Conservation (phyloP, 2,888 invertebrate species). For the Watsonalla binaria region DNA sequence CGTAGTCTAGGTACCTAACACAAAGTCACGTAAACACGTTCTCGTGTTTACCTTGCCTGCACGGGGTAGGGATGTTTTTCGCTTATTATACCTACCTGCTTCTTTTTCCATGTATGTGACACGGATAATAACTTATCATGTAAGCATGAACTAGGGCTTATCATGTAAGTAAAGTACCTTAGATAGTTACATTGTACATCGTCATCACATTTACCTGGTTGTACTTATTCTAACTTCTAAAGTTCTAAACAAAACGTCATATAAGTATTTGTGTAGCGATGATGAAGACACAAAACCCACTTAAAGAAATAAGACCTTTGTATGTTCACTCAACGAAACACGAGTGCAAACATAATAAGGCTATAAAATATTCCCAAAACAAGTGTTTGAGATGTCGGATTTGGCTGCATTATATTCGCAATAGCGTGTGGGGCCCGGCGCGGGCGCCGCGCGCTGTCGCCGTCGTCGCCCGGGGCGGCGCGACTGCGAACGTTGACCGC, state of each 20-base stretch:
- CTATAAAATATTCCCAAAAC: constrained; percentile 35
- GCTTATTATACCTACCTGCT: too few species aligned
- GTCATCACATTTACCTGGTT: too few species aligned
- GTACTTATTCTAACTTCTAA: too few species aligned
- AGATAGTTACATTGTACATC: too few species aligned
- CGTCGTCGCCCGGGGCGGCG: constrained; percentile 7
- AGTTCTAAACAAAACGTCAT: not conserved
- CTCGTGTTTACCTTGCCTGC: too few species aligned
- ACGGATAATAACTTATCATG: too few species aligned
- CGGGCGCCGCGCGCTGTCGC: constrained; percentile 46
- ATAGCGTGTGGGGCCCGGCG: constrained; percentile 40
- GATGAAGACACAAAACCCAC: not conserved
- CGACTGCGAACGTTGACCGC: constrained; percentile 61
- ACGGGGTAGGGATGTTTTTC: too few species aligned
- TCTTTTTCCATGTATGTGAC: too few species aligned
- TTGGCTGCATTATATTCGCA: constrained; percentile 61
- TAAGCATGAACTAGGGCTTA: too few species aligned
- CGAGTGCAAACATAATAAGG: constrained; percentile 19
- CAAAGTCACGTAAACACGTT: too few species aligned
- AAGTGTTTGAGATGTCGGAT: constrained; percentile 23
- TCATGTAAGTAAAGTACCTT: too few species aligned
- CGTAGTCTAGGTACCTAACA: not conserved
- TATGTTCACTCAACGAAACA: constrained; percentile 15
- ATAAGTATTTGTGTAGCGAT: not conserved
- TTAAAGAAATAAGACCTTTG: constrained; percentile 10